Evolutionary conservation across 2,797 vertebrate species (phyloP).

Genomic region (Dromococcyx pavoninus): DNA sequence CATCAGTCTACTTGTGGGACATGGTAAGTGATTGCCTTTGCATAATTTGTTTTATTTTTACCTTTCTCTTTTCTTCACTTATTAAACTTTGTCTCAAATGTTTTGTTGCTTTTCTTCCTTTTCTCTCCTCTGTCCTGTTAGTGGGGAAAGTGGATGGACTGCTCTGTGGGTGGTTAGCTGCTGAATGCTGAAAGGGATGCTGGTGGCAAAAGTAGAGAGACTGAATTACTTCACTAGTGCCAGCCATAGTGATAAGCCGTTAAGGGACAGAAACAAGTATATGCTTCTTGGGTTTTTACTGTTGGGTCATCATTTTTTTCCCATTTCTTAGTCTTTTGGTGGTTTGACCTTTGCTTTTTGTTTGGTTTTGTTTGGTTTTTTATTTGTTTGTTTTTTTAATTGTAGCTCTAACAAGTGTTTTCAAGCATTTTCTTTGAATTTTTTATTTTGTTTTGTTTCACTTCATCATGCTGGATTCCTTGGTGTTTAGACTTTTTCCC

Average conservation of each 20-base stretch:
- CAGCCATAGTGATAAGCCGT: neutral
- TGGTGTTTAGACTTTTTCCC: neutral
- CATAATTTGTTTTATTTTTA: neutral
- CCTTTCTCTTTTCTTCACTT: neutral
- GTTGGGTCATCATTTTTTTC: neutral
- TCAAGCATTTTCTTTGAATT: neutral
- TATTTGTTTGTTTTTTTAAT: neutral
- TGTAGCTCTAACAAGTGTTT: neutral
- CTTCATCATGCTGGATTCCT: neutral
- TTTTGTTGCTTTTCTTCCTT: neutral
- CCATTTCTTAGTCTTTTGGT: neutral
- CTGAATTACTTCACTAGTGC: neutral
- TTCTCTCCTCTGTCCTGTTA: neutral
- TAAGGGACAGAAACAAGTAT: neutral
- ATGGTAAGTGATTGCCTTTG: neutral
- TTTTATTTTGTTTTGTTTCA: neutral
- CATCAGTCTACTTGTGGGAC: neutral
- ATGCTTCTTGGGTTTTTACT: neutral
- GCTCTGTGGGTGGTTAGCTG: neutral
- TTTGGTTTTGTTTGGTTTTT: too few relatives aligned
- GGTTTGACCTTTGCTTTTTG: neutral
- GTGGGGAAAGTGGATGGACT: rapidly evolving
- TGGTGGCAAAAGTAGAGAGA: neutral
- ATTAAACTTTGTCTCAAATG: rapidly evolving
- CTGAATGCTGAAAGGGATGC: neutral